These are phyloP conservation scores for Malthinus seriepunctatus DNA, from an alignment of 2,888 invertebrate genomes.

Conservation along the genomic window DNA sequence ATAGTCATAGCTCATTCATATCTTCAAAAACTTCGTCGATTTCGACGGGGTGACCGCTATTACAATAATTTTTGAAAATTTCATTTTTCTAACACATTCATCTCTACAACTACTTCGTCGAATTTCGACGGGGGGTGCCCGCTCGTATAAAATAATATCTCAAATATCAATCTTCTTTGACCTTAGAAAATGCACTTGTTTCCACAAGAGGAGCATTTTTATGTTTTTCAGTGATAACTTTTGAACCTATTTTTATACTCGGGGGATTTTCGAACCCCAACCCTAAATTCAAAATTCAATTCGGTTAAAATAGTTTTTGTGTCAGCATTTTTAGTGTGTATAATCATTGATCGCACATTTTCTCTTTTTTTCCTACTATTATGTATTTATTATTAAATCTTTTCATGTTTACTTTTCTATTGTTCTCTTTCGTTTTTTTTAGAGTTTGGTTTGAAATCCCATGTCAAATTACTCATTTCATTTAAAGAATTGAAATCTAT, in stretches of 20 bases:
- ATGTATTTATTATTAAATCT: too few species aligned
- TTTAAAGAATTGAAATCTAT: conserved; percentile 16
- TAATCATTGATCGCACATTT: conserved; percentile 7
- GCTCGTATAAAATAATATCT: background rate
- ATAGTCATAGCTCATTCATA: too few species aligned
- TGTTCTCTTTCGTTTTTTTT: too few species aligned
- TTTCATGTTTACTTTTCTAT: too few species aligned
- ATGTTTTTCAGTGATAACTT: conserved; percentile 49
- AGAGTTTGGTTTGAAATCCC: conserved; percentile 14
- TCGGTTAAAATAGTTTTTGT: conserved; percentile 49
- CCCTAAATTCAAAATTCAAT: conserved; percentile 43
- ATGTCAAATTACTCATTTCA: conserved; percentile 18
- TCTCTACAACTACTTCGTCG: too few species aligned
- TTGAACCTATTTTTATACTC: conserved; percentile 41
- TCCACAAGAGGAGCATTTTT: conserved; percentile 42
- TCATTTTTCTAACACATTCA: too few species aligned
- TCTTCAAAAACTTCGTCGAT: too few species aligned
- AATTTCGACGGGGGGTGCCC: too few species aligned
- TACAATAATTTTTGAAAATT: too few species aligned
- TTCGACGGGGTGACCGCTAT: too few species aligned
- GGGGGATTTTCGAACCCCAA: conserved; percentile 35
- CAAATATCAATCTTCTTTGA: conserved; percentile 42
- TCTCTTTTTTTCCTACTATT: conserved; percentile 4
- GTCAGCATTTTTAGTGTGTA: conserved; percentile 42
- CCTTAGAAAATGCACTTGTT: conserved; percentile 33